Conservation (phyloP, 1,140 invertebrate species). For the Drosophila sulfurigaster region DNA sequence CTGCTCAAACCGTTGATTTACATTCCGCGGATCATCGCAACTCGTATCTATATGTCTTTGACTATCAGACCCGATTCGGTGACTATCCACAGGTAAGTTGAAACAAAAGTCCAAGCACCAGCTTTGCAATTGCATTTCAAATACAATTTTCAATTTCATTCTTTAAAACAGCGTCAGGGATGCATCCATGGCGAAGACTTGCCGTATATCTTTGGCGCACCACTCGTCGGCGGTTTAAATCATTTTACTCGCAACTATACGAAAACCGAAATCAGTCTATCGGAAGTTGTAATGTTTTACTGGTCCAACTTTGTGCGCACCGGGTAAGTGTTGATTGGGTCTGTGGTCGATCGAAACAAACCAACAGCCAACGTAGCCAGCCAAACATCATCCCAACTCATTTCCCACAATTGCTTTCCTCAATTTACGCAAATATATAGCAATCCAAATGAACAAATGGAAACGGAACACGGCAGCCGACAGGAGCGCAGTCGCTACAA, state of each 20-base stretch:
- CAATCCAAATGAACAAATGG: slow-evolving; percentile 94
- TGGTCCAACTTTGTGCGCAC: slow-evolving; percentile 98
- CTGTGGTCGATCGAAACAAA: slow-evolving; percentile 13
- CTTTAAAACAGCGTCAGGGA: slow-evolving; percentile 89
- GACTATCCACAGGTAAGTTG: slow-evolving; percentile 93
- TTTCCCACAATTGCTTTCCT: not conserved
- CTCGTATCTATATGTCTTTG: slow-evolving; percentile 96
- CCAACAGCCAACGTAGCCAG: not conserved
- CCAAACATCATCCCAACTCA: not conserved
- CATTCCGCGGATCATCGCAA: slow-evolving; percentile 93
- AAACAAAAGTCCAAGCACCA: not conserved
- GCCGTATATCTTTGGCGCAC: slow-evolving; percentile 95
- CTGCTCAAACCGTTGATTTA: slow-evolving; percentile 95
- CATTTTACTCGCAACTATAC: slow-evolving; percentile 96
- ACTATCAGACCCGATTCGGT: slow-evolving; percentile 96
- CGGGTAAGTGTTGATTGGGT: slow-evolving; percentile 90
- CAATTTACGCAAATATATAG: slow-evolving; percentile 85
- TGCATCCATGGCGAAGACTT: slow-evolving; percentile 97
- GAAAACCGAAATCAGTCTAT: slow-evolving; percentile 93
- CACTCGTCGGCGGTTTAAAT: slow-evolving; percentile 91
- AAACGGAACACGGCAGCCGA: slow-evolving; percentile 88
- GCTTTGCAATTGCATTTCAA: slow-evolving; percentile 5
- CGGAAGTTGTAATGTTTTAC: slow-evolving; percentile 97
- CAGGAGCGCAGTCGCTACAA: slow-evolving; percentile 92
- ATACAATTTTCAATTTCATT: slow-evolving; percentile 6